phyloP scores from a whole-genome alignment of 2,797 vertebrate genomes.

The Fringilla coelebs region DNA sequence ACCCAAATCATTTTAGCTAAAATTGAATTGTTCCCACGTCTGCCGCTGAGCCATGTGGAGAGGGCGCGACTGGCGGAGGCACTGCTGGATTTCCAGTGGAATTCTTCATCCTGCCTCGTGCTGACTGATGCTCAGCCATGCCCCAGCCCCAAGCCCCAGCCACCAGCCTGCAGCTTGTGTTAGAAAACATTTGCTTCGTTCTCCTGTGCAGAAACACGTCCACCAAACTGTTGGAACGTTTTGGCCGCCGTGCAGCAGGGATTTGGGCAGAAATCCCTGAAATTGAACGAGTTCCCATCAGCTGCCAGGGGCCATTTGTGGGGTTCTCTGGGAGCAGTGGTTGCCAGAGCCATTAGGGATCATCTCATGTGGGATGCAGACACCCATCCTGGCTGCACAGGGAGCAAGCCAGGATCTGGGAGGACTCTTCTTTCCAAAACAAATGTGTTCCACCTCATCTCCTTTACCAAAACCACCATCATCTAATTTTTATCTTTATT shows the following conservation, averaged over 20 bases:
- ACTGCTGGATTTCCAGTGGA: background rate
- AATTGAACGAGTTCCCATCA: background rate
- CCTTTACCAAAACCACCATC: background rate
- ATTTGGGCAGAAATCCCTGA: background rate
- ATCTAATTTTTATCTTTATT: background rate
- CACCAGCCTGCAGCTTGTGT: background rate
- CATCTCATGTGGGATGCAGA: background rate
- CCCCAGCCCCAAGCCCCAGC: background rate
- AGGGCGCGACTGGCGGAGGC: background rate
- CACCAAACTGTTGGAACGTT: background rate
- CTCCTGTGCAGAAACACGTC: background rate
- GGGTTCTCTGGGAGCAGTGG: background rate
- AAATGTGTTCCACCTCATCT: background rate
- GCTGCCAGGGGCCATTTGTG: accelerated
- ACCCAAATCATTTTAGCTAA: background rate
- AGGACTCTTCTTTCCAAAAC: background rate
- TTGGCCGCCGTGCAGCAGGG: background rate
- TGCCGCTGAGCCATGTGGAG: background rate
- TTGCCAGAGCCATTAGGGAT: background rate
- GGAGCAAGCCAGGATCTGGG: background rate
- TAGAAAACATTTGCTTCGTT: background rate
- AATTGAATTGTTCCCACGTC: background rate
- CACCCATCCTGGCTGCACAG: background rate
- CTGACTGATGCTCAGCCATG: background rate
- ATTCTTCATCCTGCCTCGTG: accelerated